Evolutionary conservation across 2,888 invertebrate genomes (phyloP).

Genomic region (Lithophane semibrunnea): DNA sequence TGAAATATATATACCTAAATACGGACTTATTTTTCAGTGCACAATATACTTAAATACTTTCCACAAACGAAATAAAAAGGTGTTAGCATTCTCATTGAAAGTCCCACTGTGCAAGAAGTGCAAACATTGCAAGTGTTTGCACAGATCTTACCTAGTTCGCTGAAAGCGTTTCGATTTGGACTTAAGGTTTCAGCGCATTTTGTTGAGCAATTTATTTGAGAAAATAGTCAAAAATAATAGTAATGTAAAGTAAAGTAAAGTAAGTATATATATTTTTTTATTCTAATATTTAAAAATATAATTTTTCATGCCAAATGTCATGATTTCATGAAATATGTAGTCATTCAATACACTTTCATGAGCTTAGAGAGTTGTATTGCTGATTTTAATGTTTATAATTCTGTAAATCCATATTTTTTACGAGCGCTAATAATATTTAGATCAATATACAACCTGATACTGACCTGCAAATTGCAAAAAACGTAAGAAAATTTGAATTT

Average conservation of each 20-base stretch:
- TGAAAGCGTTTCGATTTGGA: constrained; percentile 26
- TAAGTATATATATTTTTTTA: too few species aligned
- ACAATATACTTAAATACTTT: neutral
- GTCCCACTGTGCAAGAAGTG: neutral
- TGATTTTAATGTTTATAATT: too few species aligned
- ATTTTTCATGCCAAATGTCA: too few species aligned
- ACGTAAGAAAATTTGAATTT: too few species aligned
- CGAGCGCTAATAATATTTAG: too few species aligned
- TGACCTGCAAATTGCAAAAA: neutral
- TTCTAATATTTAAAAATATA: too few species aligned
- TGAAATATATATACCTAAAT: neutral
- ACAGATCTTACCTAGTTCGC: constrained; percentile 5
- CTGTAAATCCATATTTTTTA: too few species aligned
- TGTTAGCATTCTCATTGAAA: neutral
- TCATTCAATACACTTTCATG: too few species aligned
- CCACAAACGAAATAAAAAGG: neutral
- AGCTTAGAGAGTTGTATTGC: too few species aligned
- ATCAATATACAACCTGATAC: too few species aligned
- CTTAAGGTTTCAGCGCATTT: neutral
- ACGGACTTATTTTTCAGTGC: neutral
- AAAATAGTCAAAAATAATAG: neutral
- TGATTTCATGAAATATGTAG: too few species aligned
- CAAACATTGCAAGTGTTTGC: constrained; percentile 19
- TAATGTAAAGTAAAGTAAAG: too few species aligned
- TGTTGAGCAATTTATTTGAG: neutral